phyloP scores from a whole-genome alignment of 2,888 invertebrate genomes.

The Horisme vitalbata region DNA sequence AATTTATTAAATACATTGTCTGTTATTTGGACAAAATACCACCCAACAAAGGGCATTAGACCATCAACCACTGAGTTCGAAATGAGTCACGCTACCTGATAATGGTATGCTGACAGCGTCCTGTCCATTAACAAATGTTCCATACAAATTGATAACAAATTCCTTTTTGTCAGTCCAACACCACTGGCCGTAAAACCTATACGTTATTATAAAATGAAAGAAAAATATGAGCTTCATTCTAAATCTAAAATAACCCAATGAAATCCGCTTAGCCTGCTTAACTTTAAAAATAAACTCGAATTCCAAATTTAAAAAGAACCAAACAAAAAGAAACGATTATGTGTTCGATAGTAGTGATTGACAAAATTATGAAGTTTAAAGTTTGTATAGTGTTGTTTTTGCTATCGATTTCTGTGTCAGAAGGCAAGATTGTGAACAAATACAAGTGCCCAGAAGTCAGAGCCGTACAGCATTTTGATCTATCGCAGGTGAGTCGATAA shows the following conservation, averaged over 20 bases:
- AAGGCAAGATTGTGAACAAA: slow-evolving; percentile 80
- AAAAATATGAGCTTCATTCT: neutral
- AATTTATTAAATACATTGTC: too few relatives aligned
- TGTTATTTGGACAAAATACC: too few relatives aligned
- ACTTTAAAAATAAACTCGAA: neutral
- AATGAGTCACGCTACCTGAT: slow-evolving; percentile 63
- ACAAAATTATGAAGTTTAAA: slow-evolving; percentile 40
- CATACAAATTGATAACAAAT: slow-evolving; percentile 76
- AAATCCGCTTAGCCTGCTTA: neutral
- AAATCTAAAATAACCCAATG: slow-evolving; percentile 6
- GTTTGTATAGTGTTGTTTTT: slow-evolving; percentile 43
- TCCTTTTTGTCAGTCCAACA: slow-evolving; percentile 71
- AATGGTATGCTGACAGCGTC: slow-evolving; percentile 71
- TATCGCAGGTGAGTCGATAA: slow-evolving; percentile 83
- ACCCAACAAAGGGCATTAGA: slow-evolving; percentile 31
- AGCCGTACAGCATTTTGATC: slow-evolving; percentile 90
- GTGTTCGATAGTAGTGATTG: neutral
- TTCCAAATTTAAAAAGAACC: slow-evolving; percentile 14
- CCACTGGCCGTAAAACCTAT: slow-evolving; percentile 55
- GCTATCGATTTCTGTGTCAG: slow-evolving; percentile 37
- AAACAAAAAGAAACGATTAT: too few relatives aligned
- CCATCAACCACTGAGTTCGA: slow-evolving; percentile 39
- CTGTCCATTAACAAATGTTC: slow-evolving; percentile 67
- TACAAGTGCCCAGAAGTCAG: slow-evolving; percentile 90
- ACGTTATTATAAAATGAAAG: slow-evolving; percentile 42